Percentiles rank a stretch among this genome's conserved stretches.
Evolutionary conservation across 2,888 invertebrate species (phyloP).

Genomic region (Rhagophthalmus giganteus): DNA sequence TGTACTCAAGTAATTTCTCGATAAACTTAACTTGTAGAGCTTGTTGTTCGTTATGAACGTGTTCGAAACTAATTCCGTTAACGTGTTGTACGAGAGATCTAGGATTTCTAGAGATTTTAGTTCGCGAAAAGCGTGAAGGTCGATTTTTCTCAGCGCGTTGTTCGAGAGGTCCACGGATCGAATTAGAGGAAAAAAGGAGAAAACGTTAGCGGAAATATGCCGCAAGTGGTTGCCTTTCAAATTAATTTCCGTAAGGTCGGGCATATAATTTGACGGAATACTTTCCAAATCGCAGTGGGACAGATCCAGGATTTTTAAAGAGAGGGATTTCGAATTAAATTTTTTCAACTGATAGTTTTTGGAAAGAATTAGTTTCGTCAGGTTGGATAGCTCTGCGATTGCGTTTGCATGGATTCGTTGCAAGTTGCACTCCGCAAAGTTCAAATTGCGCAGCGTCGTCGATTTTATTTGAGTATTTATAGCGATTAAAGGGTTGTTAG

Average conservation of each 20-base stretch:
- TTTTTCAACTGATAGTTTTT: slow-evolving; percentile 62
- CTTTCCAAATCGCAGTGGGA: slow-evolving; percentile 65
- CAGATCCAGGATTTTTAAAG: slow-evolving; percentile 62
- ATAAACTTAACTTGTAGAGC: slow-evolving; percentile 64
- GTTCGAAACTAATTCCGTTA: slow-evolving; percentile 62
- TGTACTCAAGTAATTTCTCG: slow-evolving; percentile 65
- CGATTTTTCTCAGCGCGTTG: slow-evolving; percentile 66
- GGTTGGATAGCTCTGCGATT: slow-evolving; percentile 61
- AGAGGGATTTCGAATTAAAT: slow-evolving; percentile 56
- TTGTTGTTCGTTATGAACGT: slow-evolving; percentile 64
- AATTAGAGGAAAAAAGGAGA: slow-evolving; percentile 64
- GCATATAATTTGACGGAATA: slow-evolving; percentile 65
- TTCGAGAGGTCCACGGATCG: slow-evolving; percentile 66
- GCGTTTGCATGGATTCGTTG: slow-evolving; percentile 58
- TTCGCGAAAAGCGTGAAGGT: slow-evolving; percentile 63
- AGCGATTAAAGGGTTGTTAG: slow-evolving; percentile 48
- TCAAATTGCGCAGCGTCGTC: slow-evolving; percentile 54
- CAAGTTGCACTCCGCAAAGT: slow-evolving; percentile 63
- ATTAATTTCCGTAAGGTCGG: slow-evolving; percentile 61
- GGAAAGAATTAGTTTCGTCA: slow-evolving; percentile 65
- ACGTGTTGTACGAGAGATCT: slow-evolving; percentile 72
- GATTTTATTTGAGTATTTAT: slow-evolving; percentile 38
- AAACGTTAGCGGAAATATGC: slow-evolving; percentile 61
- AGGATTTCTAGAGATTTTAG: slow-evolving; percentile 62
- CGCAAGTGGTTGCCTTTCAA: slow-evolving; percentile 68